A percentile compares a stretch with the other conserved stretches of the same genome.
Evolutionary conservation across 2,797 vertebrate species (phyloP).

Genomic region (Telmatherina bonti): DNA sequence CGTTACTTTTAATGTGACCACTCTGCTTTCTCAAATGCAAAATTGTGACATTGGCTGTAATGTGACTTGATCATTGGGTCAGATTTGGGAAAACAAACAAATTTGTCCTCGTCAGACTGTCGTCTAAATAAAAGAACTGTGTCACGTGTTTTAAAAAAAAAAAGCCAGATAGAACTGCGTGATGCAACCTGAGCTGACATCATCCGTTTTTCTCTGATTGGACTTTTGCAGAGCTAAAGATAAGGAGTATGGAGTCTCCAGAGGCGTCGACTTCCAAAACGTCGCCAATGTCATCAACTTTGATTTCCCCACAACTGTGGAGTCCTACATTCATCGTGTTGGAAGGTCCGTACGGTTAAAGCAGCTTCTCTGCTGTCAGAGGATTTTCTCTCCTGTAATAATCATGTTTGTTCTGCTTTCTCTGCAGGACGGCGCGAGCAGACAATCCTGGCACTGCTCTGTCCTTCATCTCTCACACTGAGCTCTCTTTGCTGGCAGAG

Average conservation of each 20-base stretch:
- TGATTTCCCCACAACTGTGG: slow-evolving; percentile 87
- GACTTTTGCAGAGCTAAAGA: slow-evolving; percentile 81
- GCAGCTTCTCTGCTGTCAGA: not conserved
- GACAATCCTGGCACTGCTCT: slow-evolving; percentile 90
- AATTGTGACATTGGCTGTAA: not conserved
- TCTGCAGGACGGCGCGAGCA: slow-evolving; percentile 88
- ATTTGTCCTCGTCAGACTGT: no score
- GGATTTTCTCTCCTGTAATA: not conserved
- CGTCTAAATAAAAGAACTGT: no score
- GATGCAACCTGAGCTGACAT: no score
- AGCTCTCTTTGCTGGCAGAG: slow-evolving; percentile 74
- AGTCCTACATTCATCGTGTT: slow-evolving; percentile 92
- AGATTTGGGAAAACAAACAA: no score
- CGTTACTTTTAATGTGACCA: not conserved
- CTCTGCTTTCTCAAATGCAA: not conserved
- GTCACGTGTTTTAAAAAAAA: no score
- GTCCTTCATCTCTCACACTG: slow-evolving; percentile 86
- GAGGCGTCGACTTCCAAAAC: slow-evolving; percentile 94
- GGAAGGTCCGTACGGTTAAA: slow-evolving; percentile 84
- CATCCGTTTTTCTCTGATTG: not conserved
- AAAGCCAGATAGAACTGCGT: no score
- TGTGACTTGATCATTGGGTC: no score
- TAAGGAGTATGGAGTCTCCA: slow-evolving; percentile 88
- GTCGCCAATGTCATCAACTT: slow-evolving; percentile 92
- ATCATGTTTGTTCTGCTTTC: not conserved